A percentile compares a stretch with the other conserved stretches of the same genome.
phyloP scores from a whole-genome alignment of 1,140 invertebrate species.

The Heliconius congener region DNA sequence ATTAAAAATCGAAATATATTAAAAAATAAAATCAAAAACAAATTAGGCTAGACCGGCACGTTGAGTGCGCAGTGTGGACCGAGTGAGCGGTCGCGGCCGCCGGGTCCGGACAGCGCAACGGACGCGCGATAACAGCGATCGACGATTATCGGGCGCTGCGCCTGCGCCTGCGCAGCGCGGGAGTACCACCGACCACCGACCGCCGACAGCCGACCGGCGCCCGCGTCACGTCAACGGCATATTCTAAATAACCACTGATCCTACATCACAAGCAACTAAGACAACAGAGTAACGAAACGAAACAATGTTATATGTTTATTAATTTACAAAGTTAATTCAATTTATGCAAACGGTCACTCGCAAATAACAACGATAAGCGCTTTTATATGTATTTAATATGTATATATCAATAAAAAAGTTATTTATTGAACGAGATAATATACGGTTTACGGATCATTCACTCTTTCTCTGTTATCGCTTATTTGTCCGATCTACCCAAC shows the following conservation, averaged over 20 bases:
- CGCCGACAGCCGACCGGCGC: conserved; percentile 18
- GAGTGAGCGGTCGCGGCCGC: conserved; percentile 55
- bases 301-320: conserved; percentile 1
- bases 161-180: conserved; percentile 31
- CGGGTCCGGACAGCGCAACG: conserved; percentile 66
- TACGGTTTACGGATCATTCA: conserved; percentile 64
- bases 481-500: conserved; percentile 60
- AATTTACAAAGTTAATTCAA: neutral
- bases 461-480: conserved; percentile 66
- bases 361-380: conserved; percentile 34
- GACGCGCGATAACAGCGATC: conserved; percentile 73
- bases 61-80: conserved; percentile 47
- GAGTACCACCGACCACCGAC: conserved; percentile 35
- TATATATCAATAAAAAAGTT: conserved; percentile 47
- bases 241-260: neutral
- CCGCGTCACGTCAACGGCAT: conserved; percentile 16
- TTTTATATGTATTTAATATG: conserved; percentile 48
- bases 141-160: conserved; percentile 64
- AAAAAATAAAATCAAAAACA: neutral
- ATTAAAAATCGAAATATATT: neutral
- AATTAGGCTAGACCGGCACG: conserved; percentile 41
- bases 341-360: conserved; percentile 5
- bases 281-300: neutral
- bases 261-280: neutral
- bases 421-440: conserved; percentile 61